A percentile compares a stretch with the other conserved stretches of the same genome.
Conservation (phyloP, 1,140 invertebrate species). For the Apis laboriosa region DNA sequence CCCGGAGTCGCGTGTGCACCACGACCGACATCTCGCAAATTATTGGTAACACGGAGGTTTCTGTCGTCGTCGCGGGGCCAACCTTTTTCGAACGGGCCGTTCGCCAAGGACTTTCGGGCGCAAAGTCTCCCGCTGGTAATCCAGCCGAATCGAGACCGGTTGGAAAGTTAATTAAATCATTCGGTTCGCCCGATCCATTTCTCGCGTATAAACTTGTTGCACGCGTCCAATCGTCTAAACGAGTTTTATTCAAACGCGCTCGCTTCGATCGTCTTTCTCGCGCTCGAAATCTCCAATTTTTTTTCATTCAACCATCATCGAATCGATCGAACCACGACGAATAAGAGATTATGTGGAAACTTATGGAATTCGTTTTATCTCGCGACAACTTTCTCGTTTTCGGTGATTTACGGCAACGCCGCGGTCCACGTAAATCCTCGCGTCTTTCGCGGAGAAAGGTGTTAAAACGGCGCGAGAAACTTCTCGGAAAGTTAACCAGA, state of each 20-base stretch:
- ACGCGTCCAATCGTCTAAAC: background rate
- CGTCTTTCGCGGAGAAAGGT: background rate
- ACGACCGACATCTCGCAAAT: slow-evolving; percentile 13
- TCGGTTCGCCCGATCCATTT: background rate
- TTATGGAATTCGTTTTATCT: background rate
- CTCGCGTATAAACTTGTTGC: slow-evolving; percentile 25
- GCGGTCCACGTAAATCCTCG: background rate
- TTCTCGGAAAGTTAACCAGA: slow-evolving; percentile 9
- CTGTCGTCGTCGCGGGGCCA: slow-evolving; percentile 34
- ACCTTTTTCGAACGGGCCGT: slow-evolving; percentile 9
- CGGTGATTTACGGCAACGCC: background rate
- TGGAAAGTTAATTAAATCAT: slow-evolving; percentile 56
- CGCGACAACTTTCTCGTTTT: background rate
- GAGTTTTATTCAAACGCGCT: too few relatives aligned
- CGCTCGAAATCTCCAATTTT: too few relatives aligned
- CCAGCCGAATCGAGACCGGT: slow-evolving; percentile 50
- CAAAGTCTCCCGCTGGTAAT: slow-evolving; percentile 42
- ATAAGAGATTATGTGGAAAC: too few relatives aligned
- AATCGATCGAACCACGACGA: background rate
- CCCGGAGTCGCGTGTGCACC: background rate
- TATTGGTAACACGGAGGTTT: slow-evolving; percentile 35
- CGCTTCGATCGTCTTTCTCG: too few relatives aligned
- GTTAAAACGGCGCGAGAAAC: background rate
- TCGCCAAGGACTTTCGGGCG: slow-evolving; percentile 32
- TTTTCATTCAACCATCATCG: too few relatives aligned